Conservation (phyloP, 2,113 vertebrate species). For the Zapus hudsonius region DNA sequence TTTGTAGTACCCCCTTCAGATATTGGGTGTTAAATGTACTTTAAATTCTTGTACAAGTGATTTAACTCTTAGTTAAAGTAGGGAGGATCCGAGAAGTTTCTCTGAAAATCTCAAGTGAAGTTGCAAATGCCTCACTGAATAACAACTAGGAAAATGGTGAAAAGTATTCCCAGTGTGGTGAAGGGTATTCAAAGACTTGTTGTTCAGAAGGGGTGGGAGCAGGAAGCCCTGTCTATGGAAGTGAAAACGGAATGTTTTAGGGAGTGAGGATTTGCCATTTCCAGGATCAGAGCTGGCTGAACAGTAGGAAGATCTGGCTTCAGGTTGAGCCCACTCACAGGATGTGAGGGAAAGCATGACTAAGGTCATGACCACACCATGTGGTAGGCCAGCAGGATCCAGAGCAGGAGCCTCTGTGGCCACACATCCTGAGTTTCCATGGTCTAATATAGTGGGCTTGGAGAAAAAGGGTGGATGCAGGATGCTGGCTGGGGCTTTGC, state of each 20-base stretch:
- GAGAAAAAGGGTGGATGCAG: slow-evolving; percentile 81
- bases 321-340: slow-evolving; percentile 83
- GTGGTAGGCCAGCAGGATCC: slow-evolving; percentile 78
- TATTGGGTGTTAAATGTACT: slow-evolving; percentile 28
- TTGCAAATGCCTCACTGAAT: slow-evolving; percentile 47
- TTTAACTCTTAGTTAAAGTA: slow-evolving; percentile 7
- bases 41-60: slow-evolving; percentile 37
- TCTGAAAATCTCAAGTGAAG: slow-evolving; percentile 14
- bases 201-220: slow-evolving; percentile 84
- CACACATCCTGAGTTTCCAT: slow-evolving; percentile 87
- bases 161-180: slow-evolving; percentile 87
- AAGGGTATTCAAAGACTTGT: slow-evolving; percentile 86
- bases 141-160: slow-evolving; percentile 85
- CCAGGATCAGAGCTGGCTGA: slow-evolving; percentile 87
- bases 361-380: slow-evolving; percentile 82
- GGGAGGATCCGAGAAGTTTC: slow-evolving; percentile 11
- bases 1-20: neutral
- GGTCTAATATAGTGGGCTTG: slow-evolving; percentile 72
- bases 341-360: slow-evolving; percentile 84
- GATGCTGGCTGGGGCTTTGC: slow-evolving; percentile 77
- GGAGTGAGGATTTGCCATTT: slow-evolving; percentile 87
- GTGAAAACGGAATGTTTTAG: slow-evolving; percentile 90
- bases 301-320: slow-evolving; percentile 79
- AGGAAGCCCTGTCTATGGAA: slow-evolving; percentile 88
- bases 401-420: slow-evolving; percentile 78